These are phyloP conservation scores for Boloria euphrosyne DNA, from an alignment of 2,888 invertebrate genomes.

Conservation along the genomic window DNA sequence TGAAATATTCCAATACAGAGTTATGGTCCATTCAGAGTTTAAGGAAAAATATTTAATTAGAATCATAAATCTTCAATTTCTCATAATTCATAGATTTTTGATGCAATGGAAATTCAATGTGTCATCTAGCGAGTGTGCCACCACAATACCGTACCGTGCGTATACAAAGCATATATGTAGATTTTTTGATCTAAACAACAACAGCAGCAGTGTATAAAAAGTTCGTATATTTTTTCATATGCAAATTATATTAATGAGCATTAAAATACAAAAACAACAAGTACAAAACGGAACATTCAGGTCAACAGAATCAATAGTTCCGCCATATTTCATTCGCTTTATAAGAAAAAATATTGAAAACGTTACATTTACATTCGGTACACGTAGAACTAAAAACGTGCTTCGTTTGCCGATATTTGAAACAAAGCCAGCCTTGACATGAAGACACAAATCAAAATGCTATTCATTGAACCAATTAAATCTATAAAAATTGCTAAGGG, in stretches of 20 bases:
- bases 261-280: constrained; percentile 11
- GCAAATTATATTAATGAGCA: neutral
- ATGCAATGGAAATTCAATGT: no score
- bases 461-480: constrained; percentile 40
- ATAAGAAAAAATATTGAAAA: constrained; percentile 71
- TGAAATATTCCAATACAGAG: no score
- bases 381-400: constrained; percentile 67
- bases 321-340: constrained; percentile 57
- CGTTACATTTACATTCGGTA: constrained; percentile 61
- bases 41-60: no score
- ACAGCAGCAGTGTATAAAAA: neutral
- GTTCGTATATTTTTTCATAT: neutral
- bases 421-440: constrained; percentile 71
- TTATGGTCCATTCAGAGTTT: no score
- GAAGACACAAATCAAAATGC: constrained; percentile 71
- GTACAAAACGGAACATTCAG: constrained; percentile 36
- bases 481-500: constrained; percentile 18
- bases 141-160: no score
- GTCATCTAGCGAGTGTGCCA: no score
- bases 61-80: no score
- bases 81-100: no score
- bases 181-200: no score
- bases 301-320: constrained; percentile 51
- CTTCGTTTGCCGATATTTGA: constrained; percentile 68
- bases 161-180: no score